Percentiles rank a stretch among this genome's conserved stretches.
Conservation (phyloP, 2,113 vertebrate species). For the Danio rerio region GRCz12tu NC_133188.1:29784001-29784500, state of each 20-base stretch:
- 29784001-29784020: conserved; percentile 84
- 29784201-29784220: conserved; percentile 90
- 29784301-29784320: conserved; percentile 87
- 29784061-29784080: conserved; percentile 98
- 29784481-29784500: conserved; percentile 89
- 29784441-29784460: conserved; percentile 89
- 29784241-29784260: conserved; percentile 24
- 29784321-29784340: conserved; percentile 82
- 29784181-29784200: conserved; percentile 95
- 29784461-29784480: conserved; percentile 80
- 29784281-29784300: conserved; percentile 86
- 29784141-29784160: conserved; percentile 96
- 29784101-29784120: conserved; percentile 85
- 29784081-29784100: conserved; percentile 85
- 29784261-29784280: conserved; percentile 78
- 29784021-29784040: conserved; percentile 79
- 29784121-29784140: conserved; percentile 98
- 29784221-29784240: conserved; percentile 89
- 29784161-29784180: conserved; percentile 98
- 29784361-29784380: conserved; percentile 66
- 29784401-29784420: conserved; percentile 65
- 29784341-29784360: conserved; percentile 82
- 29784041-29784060: conserved; percentile 98
- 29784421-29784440: conserved; percentile 89
- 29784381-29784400: conserved; percentile 34